Conservation (phyloP, 1,140 invertebrate genomes). For the Lasioglossum baleicum region DNA sequence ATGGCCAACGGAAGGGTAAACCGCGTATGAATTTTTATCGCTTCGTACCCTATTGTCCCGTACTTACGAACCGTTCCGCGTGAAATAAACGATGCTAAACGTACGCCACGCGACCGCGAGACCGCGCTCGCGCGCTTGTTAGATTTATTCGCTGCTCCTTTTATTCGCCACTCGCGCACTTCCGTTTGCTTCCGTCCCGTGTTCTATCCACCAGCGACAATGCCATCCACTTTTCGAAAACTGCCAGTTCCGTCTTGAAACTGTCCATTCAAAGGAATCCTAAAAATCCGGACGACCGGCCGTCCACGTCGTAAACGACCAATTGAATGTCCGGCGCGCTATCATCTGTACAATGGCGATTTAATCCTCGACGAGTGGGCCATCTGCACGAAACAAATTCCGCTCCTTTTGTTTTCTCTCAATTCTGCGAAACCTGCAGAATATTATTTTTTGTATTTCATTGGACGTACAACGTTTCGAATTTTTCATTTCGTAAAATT, state of each 20-base stretch:
- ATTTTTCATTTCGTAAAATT: no score
- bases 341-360: no score
- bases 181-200: not conserved
- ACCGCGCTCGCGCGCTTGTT: not conserved
- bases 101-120: not conserved
- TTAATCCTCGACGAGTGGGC: no score
- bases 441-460: no score
- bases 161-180: not conserved
- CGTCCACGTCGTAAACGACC: no score
- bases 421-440: no score
- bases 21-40: constrained; percentile 47
- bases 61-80: constrained; percentile 19
- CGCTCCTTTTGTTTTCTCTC: no score
- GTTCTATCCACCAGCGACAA: not conserved
- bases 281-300: no score
- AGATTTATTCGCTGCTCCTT: constrained; percentile 9
- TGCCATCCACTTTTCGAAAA: not conserved
- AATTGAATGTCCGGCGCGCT: no score
- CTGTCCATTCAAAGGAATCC: no score
- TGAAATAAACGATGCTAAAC: constrained; percentile 18
- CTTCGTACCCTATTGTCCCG: constrained; percentile 32
- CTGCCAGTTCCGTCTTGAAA: not conserved
- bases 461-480: no score
- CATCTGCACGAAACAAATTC: no score
- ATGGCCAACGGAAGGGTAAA: constrained; percentile 24